Evolutionary conservation across 2,888 invertebrate genomes (phyloP), one percentile per base, ranked within the genome.

Genomic region (Heliconius sara): DNA sequence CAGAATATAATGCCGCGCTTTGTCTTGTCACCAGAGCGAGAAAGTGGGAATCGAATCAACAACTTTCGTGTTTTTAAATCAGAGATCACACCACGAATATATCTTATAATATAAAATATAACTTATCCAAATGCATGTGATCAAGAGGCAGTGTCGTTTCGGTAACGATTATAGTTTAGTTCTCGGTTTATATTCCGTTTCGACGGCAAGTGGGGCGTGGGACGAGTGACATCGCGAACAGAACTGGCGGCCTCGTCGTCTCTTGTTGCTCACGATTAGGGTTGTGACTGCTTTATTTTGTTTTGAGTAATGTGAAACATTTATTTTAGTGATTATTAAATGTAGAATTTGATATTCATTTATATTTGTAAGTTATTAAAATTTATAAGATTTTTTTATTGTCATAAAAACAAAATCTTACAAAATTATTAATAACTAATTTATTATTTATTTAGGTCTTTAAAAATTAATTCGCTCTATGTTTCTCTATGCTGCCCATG

Each of bases 221-320:
- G 75, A 75, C 75, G 75, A 75, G 65, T 43, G 75, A 75, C 75
- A 75, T 75, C 66, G 75, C 75, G 30, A 66, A 75, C 75, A 75
- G 75, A 75, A 66, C 75, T 75, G 75, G 43, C 65, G 75, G 65
- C 75, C 63, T 65, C 75, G 75, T 57, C 34, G 60, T 39, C 25
- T 75, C 27, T 65, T 75, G 75, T 65, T 75, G 65, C 43, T 75
- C 65, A 22, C 65, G 25, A 43, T 5, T 19, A 65, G 75, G 39
- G 63, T 12, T 65, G 65, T 75, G 27, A 10, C 25, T 74, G 9
- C 4, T 22, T 72, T 22, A 6, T 22, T 43, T 52, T 72, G 9
- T 71, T 52, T 12, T 63, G 1, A 63, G n/a, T 70, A 25, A n/a
- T 70, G 5, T 22, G 16, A 39, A 70, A n/a, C 2, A n/a, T 10